Conservation (phyloP, 2,888 invertebrate species). For the Tanaodytes sp. region DNA sequence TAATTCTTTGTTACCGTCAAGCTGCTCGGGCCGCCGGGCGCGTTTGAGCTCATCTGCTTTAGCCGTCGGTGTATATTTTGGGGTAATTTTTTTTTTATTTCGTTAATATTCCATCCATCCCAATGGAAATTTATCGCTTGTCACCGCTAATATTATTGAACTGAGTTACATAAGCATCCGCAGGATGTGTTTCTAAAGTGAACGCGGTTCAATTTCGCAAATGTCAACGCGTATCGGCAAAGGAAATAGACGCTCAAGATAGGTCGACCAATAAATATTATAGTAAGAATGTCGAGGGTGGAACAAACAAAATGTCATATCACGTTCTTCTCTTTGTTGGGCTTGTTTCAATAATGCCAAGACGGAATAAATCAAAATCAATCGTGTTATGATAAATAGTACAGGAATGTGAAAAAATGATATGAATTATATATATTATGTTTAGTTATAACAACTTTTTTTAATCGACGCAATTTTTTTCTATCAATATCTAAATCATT, state of each 20-base stretch:
- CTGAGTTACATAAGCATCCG: constrained; percentile 35
- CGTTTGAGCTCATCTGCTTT: no score
- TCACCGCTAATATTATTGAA: constrained; percentile 35
- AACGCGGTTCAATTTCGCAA: constrained; percentile 63
- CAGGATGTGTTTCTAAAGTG: constrained; percentile 49
- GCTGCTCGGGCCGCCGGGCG: no score
- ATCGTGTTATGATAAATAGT: constrained; percentile 5
- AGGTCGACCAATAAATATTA: constrained; percentile 60
- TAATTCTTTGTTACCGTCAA: no score
- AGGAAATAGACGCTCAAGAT: constrained; percentile 59
- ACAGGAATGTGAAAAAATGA: no score
- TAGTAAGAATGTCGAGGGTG: constrained; percentile 47
- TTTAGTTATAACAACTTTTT: no score
- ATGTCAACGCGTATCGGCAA: constrained; percentile 63
- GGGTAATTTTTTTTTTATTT: no score
- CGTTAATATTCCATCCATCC: constrained; percentile 16
- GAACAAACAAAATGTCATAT: constrained; percentile 48
- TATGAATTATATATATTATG: no score
- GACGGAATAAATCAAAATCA: constrained; percentile 23
- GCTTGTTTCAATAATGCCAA: constrained; percentile 25
- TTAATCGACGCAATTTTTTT: no score
- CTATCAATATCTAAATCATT: no score
- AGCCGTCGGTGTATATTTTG: no score
- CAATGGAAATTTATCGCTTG: constrained; percentile 35
- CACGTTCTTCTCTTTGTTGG: constrained; percentile 21